Evolutionary conservation across 2,113 vertebrate species (phyloP), one percentile per base, ranked within the genome.

Genomic region (Holacanthus passer): DNA sequence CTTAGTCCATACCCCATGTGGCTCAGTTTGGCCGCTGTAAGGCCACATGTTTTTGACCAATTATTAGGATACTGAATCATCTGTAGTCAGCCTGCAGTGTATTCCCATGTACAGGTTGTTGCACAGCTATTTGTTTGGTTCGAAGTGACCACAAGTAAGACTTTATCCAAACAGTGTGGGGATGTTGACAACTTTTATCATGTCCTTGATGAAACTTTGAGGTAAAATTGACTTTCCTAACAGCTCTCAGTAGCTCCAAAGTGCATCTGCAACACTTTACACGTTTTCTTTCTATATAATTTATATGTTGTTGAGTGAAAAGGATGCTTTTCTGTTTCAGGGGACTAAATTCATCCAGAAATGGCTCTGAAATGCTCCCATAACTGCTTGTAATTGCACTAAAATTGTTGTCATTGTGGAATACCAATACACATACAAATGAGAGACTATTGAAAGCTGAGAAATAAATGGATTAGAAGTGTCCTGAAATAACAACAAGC

Each of bases 351-450:
- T 69, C 43, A 27, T 14, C 24, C 24, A 50, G n/a, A 71, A 77
- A 43, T 13, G 7, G 39, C n/a, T 11, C 13, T 2, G 35, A 60
- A 64, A 52, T 58, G 22, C 59, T 35, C 17, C 27, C 24, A 48
- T 35, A 48, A 77, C 47, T 63, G 67, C 56, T 53, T 1, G 35
- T 73, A 72, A 58, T 75, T 72, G 75, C 66, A 31, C n/a, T 22
- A 6, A 55, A 73, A 67, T n/a, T 4, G 2, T 29, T 59, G 19
- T 27, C 27, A 45, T 16, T 1, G 45, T 17, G 7, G 37, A 62
- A 47, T 9, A 59, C 43, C 20, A 72, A 17, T 27, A 59, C 58
- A 4, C 39, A 41, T 24, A 31, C 17, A 66, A 37, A 81, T 56
- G 22, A 43, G 1, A 35, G 53, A 35, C 47, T 13, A 24, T 55